Evolutionary conservation across 2,888 invertebrate species (phyloP).

Genomic region (Acleris holmiana): DNA sequence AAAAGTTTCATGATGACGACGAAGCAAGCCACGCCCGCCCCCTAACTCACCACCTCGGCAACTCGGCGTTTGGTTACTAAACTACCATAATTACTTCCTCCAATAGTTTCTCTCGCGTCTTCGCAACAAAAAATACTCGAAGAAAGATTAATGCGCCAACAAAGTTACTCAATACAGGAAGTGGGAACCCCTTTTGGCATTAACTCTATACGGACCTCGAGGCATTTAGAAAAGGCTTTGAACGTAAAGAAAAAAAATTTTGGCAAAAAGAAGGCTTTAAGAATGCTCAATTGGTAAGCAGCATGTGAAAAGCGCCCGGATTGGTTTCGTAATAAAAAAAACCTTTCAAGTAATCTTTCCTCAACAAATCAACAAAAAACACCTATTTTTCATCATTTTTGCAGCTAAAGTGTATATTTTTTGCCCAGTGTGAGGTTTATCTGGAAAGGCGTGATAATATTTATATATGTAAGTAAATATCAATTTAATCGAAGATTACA

Average conservation of each 20-base stretch:
- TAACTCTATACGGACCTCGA: not conserved
- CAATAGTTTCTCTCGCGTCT: conserved; percentile 31
- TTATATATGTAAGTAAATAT: too few species aligned
- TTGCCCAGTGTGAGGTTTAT: too few species aligned
- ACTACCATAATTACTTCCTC: conserved; percentile 37
- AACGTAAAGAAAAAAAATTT: not conserved
- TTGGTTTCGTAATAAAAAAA: too few species aligned
- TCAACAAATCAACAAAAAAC: too few species aligned
- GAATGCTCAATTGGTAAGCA: too few species aligned
- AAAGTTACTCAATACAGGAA: conserved; percentile 25
- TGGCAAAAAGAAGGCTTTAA: too few species aligned
- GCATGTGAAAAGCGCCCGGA: too few species aligned
- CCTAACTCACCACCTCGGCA: conserved; percentile 20
- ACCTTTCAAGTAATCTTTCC: too few species aligned
- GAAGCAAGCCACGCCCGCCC: conserved; percentile 15
- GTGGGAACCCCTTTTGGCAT: conserved; percentile 8
- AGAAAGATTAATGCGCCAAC: conserved; percentile 32
- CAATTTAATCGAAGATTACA: too few species aligned
- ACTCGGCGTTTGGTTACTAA: conserved; percentile 27
- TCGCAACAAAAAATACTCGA: conserved; percentile 33
- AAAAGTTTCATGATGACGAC: conserved; percentile 2
- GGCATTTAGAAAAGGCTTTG: not conserved
- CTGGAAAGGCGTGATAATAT: too few species aligned
- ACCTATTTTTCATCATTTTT: too few species aligned
- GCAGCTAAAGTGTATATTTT: too few species aligned